Evolutionary conservation across 2,113 vertebrate genomes (phyloP).

Genomic region (Protobothrops mucrosquamatus): DNA sequence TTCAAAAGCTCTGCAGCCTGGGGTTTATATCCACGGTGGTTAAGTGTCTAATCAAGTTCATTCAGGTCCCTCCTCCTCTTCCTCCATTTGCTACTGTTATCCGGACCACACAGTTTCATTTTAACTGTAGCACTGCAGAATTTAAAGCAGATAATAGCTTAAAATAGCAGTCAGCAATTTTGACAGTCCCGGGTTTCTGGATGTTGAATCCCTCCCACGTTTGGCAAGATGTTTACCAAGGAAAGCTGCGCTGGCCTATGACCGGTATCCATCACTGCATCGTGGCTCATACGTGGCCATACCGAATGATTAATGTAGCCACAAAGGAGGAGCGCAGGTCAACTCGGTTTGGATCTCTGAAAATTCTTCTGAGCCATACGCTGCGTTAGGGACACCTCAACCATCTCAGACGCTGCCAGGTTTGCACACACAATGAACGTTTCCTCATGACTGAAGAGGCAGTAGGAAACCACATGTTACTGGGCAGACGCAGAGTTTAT

Average conservation of each 20-base stretch:
- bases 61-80: not conserved
- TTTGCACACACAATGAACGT: not conserved
- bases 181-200: accelerated
- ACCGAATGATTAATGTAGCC: not conserved
- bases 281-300: too few relatives aligned
- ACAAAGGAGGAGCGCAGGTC: not conserved
- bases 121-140: not conserved
- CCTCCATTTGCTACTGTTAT: not conserved
- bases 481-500: not conserved
- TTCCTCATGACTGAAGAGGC: not conserved
- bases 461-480: not conserved
- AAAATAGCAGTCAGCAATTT: accelerated
- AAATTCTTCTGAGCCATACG: not conserved
- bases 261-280: not conserved
- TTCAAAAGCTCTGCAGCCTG: accelerated
- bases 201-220: accelerated
- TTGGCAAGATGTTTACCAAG: accelerated
- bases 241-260: not conserved
- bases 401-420: not conserved
- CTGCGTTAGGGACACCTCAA: not conserved
- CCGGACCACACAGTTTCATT: not conserved
- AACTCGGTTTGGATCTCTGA: not conserved
- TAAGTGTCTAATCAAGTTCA: accelerated
- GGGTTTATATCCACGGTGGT: not conserved
- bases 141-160: not conserved